Base-by-base conservation (phyloP, 2,888 invertebrate species). In the Tachina fera region DNA sequence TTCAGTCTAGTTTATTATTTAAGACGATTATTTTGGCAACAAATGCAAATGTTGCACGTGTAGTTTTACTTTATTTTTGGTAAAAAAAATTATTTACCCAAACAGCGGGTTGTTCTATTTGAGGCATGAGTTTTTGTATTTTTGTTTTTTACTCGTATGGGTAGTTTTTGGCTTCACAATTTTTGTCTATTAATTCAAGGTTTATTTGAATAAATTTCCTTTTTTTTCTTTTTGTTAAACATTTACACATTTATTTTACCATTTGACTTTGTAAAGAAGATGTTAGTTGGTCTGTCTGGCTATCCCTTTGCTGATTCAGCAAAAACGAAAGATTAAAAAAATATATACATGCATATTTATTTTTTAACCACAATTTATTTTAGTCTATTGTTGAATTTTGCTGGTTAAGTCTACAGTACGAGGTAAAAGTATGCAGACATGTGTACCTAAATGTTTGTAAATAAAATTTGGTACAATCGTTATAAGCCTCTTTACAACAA, bases 1-100 rank as follows among this genome's bases (percentile, higher is more conserved):
- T 63, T 51, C 45, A 47, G 67, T 67, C 47, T 53, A 47, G 47
- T 67, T 79, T 86, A 85, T 79, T 80, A 83, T 86, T 83, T 86
- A 86, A 86, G 86, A 83, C 83, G 86, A 86, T 86, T 86, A 86
- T 68, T 76, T 79, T 80, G 71, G 83, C 83, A 80, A 86, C 79
- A 84, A 86, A 86, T 86, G 86, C 86, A 86, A 86, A 86, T 86
- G 80, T 77, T 86, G 86, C 86, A 86, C 86, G 86, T 86, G 86
- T 77, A 72, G 60, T 83, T 82, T 67, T 53, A 53, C 58, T 22
- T 43, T 65, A 1, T 60, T 74, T 31, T 43, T 71, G n/a, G 19
- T 71, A 11, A n/a, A 67, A 16, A 39, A 53, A 49, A 47, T 67
- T 68, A 11, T 60, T 70, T 47, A 16, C 0, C 47, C 47, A n/a